Conservation (phyloP, 2,888 invertebrate species). For the Heliothis peltigera region DNA sequence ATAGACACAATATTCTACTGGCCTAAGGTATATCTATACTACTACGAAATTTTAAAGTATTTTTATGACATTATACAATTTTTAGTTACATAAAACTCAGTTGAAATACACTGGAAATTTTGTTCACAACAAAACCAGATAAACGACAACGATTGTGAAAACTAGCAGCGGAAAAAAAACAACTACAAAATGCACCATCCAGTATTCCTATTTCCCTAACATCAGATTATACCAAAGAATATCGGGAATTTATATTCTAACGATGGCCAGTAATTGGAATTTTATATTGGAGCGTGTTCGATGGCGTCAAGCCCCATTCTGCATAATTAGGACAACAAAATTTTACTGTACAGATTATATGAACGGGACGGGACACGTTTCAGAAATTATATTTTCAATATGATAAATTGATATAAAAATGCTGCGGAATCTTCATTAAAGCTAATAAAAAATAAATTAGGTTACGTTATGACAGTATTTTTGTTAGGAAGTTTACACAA, state of each 20-base stretch:
- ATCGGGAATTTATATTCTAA: slow-evolving; percentile 77
- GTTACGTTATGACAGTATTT: not conserved
- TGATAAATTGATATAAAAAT: slow-evolving; percentile 1
- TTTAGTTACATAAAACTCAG: too few relatives aligned
- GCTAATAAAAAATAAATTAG: not conserved
- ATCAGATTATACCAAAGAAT: slow-evolving; percentile 74
- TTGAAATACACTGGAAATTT: not conserved
- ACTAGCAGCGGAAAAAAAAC: not conserved
- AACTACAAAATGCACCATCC: slow-evolving; percentile 50
- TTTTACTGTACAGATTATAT: slow-evolving; percentile 30
- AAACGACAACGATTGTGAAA: not conserved
- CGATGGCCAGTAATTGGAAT: slow-evolving; percentile 76
- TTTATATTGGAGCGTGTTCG: slow-evolving; percentile 68
- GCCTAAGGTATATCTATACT: too few relatives aligned
- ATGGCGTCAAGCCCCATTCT: slow-evolving; percentile 53
- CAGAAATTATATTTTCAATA: not conserved
- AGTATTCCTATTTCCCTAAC: slow-evolving; percentile 52
- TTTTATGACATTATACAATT: too few relatives aligned
- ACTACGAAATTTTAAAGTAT: too few relatives aligned
- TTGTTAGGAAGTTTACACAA: not conserved
- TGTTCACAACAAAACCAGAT: not conserved
- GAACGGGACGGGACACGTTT: not conserved
- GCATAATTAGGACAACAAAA: slow-evolving; percentile 59
- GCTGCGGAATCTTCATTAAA: not conserved
- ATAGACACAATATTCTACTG: too few relatives aligned